A percentile compares a stretch with the other conserved stretches of the same genome.
Conservation (phyloP, 1,140 invertebrate genomes). For the Triops longicaudatus region DNA sequence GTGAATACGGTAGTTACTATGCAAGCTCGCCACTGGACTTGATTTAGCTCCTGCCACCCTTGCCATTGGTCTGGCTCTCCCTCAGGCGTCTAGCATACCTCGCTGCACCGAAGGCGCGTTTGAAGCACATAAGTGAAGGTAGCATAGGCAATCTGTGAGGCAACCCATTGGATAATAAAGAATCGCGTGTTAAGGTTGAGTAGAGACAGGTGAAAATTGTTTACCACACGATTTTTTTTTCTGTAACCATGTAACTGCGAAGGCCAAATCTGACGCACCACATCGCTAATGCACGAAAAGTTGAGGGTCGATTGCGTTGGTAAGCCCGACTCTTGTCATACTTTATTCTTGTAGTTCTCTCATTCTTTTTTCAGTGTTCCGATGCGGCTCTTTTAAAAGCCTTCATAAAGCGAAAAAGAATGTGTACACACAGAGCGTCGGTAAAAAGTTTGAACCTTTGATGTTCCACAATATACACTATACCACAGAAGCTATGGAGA, state of each 20-base stretch:
- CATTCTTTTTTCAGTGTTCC: no score
- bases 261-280: neutral
- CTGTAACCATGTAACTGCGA: neutral
- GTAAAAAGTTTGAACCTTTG: neutral
- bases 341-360: neutral
- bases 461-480: neutral
- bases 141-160: no score
- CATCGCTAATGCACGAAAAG: no score
- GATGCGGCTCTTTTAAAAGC: neutral
- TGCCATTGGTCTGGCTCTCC: neutral
- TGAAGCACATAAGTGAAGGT: no score
- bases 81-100: neutral
- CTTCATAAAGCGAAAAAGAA: neutral
- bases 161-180: neutral
- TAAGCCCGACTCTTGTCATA: neutral
- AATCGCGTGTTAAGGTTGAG: neutral
- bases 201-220: neutral
- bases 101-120: no score
- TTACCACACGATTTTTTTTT: neutral
- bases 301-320: neutral
- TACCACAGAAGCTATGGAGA: neutral
- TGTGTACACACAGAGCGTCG: neutral
- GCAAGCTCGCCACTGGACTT: neutral
- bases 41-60: neutral
- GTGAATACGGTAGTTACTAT: no score